phyloP scores from a whole-genome alignment of 1,140 invertebrate genomes.

The Stratiolaelaps scimitus region DNA sequence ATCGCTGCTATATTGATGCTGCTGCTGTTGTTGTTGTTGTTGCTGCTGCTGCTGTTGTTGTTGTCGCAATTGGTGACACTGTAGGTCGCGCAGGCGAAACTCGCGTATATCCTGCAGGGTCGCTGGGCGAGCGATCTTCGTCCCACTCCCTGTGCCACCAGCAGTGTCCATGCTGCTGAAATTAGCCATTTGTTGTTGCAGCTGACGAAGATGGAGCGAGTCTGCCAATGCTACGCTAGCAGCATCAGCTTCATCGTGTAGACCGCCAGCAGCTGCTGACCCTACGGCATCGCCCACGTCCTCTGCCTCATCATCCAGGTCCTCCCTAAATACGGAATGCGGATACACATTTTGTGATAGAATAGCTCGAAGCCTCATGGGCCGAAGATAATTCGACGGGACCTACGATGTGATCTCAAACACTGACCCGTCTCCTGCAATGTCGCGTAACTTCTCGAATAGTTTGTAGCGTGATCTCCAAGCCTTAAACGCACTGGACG shows the following conservation, averaged over 20 bases:
- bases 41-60: neutral
- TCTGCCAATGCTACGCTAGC: constrained; percentile 8
- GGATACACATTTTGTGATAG: no score
- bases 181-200: neutral
- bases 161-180: neutral
- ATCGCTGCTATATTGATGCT: no score
- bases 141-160: no score
- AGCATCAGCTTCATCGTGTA: constrained; percentile 13
- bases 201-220: no score
- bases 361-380: no score
- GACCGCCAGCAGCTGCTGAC: neutral
- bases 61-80: neutral
- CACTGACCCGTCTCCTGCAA: no score
- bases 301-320: constrained; percentile 3
- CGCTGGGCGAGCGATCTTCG: constrained; percentile 14
- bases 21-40: neutral
- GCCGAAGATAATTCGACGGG: no score
- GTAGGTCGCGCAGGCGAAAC: constrained; percentile 3
- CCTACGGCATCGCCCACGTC: neutral
- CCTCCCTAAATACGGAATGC: neutral
- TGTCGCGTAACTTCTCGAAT: no score
- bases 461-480: no score
- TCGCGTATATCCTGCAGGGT: constrained; percentile 27
- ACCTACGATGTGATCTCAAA: no score
- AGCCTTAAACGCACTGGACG: no score